phyloP scores from a whole-genome alignment of 2,797 vertebrate genomes.

The Bucorvus abyssinicus region DNA sequence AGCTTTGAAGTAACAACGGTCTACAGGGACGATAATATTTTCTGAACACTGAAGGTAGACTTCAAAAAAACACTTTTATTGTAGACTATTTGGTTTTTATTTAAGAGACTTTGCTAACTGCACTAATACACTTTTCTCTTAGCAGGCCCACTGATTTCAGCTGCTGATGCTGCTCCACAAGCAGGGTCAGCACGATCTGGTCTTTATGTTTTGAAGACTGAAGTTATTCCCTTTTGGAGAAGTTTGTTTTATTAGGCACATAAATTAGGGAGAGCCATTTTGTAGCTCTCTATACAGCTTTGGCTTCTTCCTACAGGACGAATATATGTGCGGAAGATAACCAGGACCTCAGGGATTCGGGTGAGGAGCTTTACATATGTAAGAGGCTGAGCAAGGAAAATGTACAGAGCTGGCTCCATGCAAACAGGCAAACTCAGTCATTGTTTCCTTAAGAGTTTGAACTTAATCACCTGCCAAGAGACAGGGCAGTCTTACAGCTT shows the following conservation, averaged over 20 bases:
- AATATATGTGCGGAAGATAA: neutral
- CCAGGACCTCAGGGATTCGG: neutral
- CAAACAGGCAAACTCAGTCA: neutral
- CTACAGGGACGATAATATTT: neutral
- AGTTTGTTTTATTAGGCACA: neutral
- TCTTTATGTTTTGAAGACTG: neutral
- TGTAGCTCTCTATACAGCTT: neutral
- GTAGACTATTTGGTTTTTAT: neutral
- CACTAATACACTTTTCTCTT: neutral
- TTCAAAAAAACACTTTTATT: neutral
- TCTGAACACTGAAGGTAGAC: neutral
- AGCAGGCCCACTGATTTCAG: neutral
- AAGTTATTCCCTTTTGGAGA: neutral
- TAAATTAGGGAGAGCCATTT: neutral
- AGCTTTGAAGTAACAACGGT: neutral
- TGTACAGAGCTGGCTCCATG: neutral
- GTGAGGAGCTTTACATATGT: neutral
- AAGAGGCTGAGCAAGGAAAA: neutral
- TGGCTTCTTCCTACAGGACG: neutral
- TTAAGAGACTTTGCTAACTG: neutral
- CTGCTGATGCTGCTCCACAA: neutral
- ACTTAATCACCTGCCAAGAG: neutral
- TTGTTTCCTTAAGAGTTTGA: neutral
- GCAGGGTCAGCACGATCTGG: neutral
- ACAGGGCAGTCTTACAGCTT: rapidly evolving